phyloP scores from a whole-genome alignment of 1,140 invertebrate genomes.

The Drosophila dunni region DNA sequence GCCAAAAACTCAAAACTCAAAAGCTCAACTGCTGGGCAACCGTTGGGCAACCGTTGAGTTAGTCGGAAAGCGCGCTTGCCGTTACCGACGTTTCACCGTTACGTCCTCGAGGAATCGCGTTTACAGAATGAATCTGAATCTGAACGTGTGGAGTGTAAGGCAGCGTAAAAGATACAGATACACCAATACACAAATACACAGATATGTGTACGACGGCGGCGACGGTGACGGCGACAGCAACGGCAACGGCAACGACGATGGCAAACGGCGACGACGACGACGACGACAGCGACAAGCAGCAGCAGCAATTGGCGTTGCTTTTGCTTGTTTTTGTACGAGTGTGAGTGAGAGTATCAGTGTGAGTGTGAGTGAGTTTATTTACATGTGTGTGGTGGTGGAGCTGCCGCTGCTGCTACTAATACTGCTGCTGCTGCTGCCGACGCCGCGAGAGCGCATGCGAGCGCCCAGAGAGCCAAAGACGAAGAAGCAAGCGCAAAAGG shows the following conservation, averaged over 20 bases:
- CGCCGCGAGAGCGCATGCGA: slow-evolving; percentile 73
- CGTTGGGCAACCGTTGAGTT: slow-evolving; percentile 67
- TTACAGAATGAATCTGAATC: slow-evolving; percentile 85
- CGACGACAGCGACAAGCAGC: slow-evolving; percentile 38
- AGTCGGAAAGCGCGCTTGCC: slow-evolving; percentile 70
- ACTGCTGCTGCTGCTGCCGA: slow-evolving; percentile 9
- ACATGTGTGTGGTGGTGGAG: slow-evolving; percentile 52
- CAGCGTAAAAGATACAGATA: slow-evolving; percentile 84
- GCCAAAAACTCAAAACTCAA: slow-evolving; percentile 51
- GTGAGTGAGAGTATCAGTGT: slow-evolving; percentile 39
- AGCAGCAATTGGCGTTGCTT: slow-evolving; percentile 47
- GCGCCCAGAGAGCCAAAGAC: slow-evolving; percentile 67
- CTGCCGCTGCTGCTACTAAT: slow-evolving; percentile 24
- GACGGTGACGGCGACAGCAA: slow-evolving; percentile 8
- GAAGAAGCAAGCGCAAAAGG: slow-evolving; percentile 54
- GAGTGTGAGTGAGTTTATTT: slow-evolving; percentile 37
- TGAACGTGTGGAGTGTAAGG: slow-evolving; percentile 84
- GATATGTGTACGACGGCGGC: slow-evolving; percentile 10
- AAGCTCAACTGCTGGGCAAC: slow-evolving; percentile 47
- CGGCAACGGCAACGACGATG: slow-evolving; percentile 26
- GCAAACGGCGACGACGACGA: slow-evolving; percentile 33
- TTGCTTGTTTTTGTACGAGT: slow-evolving; percentile 29
- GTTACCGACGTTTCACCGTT: slow-evolving; percentile 83
- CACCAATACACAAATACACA: slow-evolving; percentile 43
- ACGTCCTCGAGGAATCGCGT: slow-evolving; percentile 85